Base-by-base conservation (phyloP, 1,140 invertebrate species). In the Neodiprion virginianus region DNA sequence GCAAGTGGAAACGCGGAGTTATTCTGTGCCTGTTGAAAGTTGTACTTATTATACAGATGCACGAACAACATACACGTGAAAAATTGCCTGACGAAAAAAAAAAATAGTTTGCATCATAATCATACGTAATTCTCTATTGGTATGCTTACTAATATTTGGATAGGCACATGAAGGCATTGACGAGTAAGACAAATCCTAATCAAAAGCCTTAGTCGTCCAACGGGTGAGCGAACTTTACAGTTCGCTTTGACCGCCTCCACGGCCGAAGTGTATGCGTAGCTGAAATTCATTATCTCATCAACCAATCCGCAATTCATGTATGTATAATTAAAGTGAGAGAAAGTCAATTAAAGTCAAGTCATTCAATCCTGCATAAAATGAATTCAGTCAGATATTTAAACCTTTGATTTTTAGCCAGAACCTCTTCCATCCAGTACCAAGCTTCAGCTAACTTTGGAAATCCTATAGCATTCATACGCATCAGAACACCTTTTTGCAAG, bases 141-240 rank as follows among this genome's bases (percentile, higher is more conserved):
- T 68, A 50, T 47, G 81, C 83, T 88, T 84, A 91, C 90, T 75
- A 92, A 77, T 78, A 86, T 84, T 84, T 89, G 85, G 50, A 92
- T 80, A 48, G 91, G 89, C 65, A 88, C 81, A 80, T 91, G 88
- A 70, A 93, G 82, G 84, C 90, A 90, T 85, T 88, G 90, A 74
- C 89, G 87, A 67, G 84, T 83, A 47, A 92, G 82, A 85, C 90
- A 91, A 61, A 82, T 85, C 75, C 91, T 86, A 71, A 93, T 87
- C 69, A 92, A 87, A 12, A 91, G 80, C 72, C 92, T 84, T 14
- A 92, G 86, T 80, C 86, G 88, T 1, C 91, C 92, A 69, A 83
- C 82, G 17, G 86, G 78, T 21, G 88, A 90, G 72, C 78, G 79
- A 4, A 91, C 82, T 80, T 89, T 88, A 49, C 78, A 65, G 79